These are phyloP conservation scores for Eupithecia vulgata DNA, from an alignment of 2,888 invertebrate species.

Conservation along the genomic window DNA sequence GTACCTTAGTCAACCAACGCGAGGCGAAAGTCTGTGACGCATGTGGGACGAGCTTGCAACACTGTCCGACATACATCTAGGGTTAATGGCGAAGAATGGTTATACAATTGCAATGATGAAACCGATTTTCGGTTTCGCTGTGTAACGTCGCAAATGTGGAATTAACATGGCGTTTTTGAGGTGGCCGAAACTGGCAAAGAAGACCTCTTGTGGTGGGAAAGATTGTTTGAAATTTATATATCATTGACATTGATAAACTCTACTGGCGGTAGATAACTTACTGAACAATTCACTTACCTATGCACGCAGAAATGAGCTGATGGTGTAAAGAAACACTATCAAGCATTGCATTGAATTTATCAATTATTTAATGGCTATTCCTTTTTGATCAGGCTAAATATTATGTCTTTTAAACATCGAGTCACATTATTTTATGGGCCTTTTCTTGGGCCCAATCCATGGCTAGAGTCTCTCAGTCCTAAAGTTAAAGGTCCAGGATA, in stretches of 20 bases:
- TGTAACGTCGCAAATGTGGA: background rate
- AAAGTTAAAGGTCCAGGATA: background rate
- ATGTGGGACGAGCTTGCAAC: conserved; percentile 87
- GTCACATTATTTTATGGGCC: background rate
- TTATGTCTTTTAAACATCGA: background rate
- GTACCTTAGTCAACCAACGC: conserved; percentile 89
- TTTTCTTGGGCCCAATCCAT: background rate
- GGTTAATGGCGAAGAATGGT: background rate
- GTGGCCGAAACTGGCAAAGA: background rate
- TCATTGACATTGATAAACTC: background rate
- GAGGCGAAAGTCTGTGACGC: conserved; percentile 87
- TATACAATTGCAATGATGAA: background rate
- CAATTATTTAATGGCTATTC: background rate
- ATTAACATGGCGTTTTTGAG: background rate
- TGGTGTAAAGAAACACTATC: background rate
- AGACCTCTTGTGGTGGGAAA: background rate
- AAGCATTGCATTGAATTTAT: background rate
- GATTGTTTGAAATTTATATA: background rate
- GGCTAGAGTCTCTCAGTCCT: too few relatives aligned
- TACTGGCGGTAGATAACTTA: background rate
- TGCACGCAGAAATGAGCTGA: background rate
- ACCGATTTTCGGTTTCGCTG: background rate
- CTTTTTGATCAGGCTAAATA: background rate
- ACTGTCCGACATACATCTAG: conserved; percentile 91
- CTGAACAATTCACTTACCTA: background rate